phyloP scores from a whole-genome alignment of 2,797 vertebrate genomes.

The Manis pentadactyla region DNA sequence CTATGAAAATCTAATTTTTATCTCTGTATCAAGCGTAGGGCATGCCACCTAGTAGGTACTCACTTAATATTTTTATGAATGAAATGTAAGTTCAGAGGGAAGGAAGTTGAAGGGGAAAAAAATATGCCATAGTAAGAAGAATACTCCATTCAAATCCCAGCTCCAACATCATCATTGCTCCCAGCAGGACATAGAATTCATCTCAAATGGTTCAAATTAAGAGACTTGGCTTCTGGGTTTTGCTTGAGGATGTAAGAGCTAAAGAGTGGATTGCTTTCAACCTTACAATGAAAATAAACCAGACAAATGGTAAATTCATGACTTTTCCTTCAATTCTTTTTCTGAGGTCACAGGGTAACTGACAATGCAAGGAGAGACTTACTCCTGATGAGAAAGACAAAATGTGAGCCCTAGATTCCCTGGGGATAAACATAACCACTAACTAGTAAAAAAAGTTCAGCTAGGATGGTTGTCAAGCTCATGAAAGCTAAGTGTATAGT shows the following conservation, averaged over 20 bases:
- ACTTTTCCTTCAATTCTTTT: slow-evolving; percentile 24
- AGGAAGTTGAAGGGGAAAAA: neutral
- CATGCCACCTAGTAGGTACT: neutral
- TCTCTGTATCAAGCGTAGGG: neutral
- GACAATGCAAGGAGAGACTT: neutral
- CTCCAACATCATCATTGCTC: neutral
- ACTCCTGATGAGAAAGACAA: neutral
- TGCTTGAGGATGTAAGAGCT: neutral
- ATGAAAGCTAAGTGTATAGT: neutral
- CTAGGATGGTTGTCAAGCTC: neutral
- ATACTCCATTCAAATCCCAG: neutral
- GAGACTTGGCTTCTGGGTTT: neutral
- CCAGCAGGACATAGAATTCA: neutral
- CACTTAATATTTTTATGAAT: slow-evolving; percentile 45
- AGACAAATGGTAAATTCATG: neutral
- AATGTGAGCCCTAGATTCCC: neutral
- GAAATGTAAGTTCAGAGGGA: neutral
- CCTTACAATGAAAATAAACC: neutral
- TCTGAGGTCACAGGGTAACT: neutral
- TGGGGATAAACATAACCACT: neutral
- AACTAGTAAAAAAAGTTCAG: neutral
- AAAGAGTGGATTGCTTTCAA: neutral
- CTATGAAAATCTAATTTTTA: neutral
- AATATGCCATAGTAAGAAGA: neutral
- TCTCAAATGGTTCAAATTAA: neutral